A percentile compares a stretch with the other conserved stretches of the same genome.
phyloP scores from a whole-genome alignment of 2,888 invertebrate species.

The Sialis fuliginosa region DNA sequence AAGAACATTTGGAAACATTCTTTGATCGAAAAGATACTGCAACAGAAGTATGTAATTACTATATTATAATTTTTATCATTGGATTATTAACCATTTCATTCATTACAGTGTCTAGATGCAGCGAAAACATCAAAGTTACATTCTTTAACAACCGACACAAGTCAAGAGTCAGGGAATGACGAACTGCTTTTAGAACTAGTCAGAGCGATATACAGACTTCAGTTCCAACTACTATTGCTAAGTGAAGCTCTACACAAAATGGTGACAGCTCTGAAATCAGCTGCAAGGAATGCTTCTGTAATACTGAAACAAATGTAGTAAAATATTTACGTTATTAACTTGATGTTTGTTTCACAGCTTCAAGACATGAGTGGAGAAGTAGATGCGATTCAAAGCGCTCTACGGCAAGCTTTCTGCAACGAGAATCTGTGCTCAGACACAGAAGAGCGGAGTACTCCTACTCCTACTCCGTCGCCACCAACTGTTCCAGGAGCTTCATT shows the following conservation, averaged over 20 bases:
- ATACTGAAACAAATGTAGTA: slow-evolving; percentile 8
- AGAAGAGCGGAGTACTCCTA: slow-evolving; percentile 43
- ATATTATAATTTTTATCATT: not conserved
- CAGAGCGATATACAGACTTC: slow-evolving; percentile 74
- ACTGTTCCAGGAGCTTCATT: slow-evolving; percentile 24
- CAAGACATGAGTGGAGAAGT: slow-evolving; percentile 45
- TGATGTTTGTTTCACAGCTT: slow-evolving; percentile 23
- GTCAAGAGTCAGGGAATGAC: slow-evolving; percentile 38
- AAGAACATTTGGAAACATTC: slow-evolving; percentile 90
- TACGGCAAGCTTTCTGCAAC: slow-evolving; percentile 39
- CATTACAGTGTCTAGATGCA: slow-evolving; percentile 54
- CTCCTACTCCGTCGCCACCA: slow-evolving; percentile 39
- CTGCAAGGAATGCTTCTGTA: slow-evolving; percentile 38
- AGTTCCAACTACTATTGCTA: slow-evolving; percentile 78
- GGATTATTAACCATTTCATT: slow-evolving; percentile 4
- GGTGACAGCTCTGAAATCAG: slow-evolving; percentile 43
- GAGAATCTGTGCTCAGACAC: slow-evolving; percentile 33
- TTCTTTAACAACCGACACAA: slow-evolving; percentile 40
- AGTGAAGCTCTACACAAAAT: slow-evolving; percentile 79
- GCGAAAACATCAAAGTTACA: slow-evolving; percentile 69
- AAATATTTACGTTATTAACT: slow-evolving; percentile 9
- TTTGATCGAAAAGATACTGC: slow-evolving; percentile 83
- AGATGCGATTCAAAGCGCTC: slow-evolving; percentile 34
- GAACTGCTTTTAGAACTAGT: slow-evolving; percentile 69
- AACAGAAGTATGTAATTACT: slow-evolving; percentile 39